phyloP scores from a whole-genome alignment of 2,888 invertebrate species.

The Timandra comae region DNA sequence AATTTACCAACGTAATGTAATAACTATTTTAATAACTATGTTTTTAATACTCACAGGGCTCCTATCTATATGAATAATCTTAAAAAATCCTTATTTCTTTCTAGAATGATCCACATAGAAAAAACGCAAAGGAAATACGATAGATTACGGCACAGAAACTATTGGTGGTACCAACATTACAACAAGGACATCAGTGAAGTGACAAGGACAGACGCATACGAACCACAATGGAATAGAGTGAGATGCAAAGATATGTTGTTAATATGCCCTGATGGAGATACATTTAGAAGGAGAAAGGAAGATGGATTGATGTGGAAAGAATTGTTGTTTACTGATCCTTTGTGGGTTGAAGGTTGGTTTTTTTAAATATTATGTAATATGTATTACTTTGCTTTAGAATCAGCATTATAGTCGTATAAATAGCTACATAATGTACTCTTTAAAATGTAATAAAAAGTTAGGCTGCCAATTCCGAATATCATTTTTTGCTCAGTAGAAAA shows the following conservation, averaged over 20 bases:
- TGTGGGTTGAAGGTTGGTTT: constrained; percentile 50
- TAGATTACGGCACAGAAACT: constrained; percentile 50
- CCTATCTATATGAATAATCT: not conserved
- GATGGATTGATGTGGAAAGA: constrained; percentile 60
- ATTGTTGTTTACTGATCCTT: constrained; percentile 57
- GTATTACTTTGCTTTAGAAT: no score
- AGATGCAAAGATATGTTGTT: constrained; percentile 51
- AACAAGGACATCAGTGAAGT: constrained; percentile 32
- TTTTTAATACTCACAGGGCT: no score
- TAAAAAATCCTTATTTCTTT: constrained; percentile 14
- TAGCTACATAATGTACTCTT: no score
- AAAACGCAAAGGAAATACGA: constrained; percentile 46
- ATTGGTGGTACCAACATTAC: constrained; percentile 51
- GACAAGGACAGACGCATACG: no score
- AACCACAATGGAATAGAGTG: constrained; percentile 20
- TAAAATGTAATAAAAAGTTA: no score
- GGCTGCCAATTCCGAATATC: no score
- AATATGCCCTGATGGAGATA: constrained; percentile 59
- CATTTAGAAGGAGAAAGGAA: constrained; percentile 44
- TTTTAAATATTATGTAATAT: no score
- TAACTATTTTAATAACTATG: no score
- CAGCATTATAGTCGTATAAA: no score
- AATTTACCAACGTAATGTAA: no score
- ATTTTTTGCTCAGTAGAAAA: no score
- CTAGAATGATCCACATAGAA: constrained; percentile 61